These are phyloP conservation scores for Catocala sponsa DNA, from an alignment of 2,888 invertebrate genomes.

Conservation along the genomic window DNA sequence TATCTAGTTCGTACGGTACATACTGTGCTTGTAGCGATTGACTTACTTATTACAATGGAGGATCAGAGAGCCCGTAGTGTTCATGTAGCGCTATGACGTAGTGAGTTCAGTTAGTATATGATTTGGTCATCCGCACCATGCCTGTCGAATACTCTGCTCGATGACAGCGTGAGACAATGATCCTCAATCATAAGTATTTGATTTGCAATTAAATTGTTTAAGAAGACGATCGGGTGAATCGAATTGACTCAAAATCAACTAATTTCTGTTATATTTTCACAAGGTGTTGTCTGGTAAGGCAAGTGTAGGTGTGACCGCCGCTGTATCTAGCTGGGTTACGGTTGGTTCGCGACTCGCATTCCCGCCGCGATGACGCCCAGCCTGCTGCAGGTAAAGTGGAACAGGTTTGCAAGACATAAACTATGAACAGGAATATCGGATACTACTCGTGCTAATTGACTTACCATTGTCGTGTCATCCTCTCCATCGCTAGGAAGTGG, in stretches of 20 bases:
- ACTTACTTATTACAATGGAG: constrained; percentile 72
- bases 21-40: constrained; percentile 78
- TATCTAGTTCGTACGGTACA: constrained; percentile 50
- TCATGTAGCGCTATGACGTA: constrained; percentile 77
- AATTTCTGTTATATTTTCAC: constrained; percentile 87
- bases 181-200: constrained; percentile 76
- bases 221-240: constrained; percentile 73
- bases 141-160: constrained; percentile 71
- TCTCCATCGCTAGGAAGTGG: constrained; percentile 82
- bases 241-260: constrained; percentile 86
- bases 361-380: constrained; percentile 74
- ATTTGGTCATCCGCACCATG: constrained; percentile 74
- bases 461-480: constrained; percentile 82
- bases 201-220: constrained; percentile 69
- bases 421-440: constrained; percentile 77
- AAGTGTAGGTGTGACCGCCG: constrained; percentile 85
- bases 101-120: constrained; percentile 71
- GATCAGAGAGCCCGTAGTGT: constrained; percentile 76
- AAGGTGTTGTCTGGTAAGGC: constrained; percentile 88
- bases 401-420: constrained; percentile 81
- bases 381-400: constrained; percentile 84
- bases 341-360: constrained; percentile 79
- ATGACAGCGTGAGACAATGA: constrained; percentile 76
- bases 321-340: constrained; percentile 82
- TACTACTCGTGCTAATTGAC: constrained; percentile 74